These are phyloP conservation scores for Irena cyanogastra DNA, from an alignment of 2,113 vertebrate species.

Conservation along the genomic window DNA sequence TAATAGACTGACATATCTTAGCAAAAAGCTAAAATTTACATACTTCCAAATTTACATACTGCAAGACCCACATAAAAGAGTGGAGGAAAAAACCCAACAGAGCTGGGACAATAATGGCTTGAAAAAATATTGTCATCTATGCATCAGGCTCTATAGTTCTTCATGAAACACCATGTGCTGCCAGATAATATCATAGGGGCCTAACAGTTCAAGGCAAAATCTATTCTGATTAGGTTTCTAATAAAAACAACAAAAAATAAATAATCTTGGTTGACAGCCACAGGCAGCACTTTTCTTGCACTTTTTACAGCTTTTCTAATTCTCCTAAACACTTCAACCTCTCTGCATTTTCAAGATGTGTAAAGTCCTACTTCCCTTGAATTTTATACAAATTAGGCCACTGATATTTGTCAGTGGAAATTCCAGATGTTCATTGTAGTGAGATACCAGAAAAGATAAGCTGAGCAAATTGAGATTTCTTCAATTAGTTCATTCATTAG, in stretches of 20 bases:
- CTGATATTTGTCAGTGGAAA: not conserved
- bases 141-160: not conserved
- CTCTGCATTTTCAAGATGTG: not conserved
- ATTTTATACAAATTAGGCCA: not conserved
- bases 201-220: not conserved
- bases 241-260: not conserved
- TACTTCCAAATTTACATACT: not conserved
- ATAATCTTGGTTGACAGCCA: not conserved
- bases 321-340: not conserved
- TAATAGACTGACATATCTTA: not conserved
- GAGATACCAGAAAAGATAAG: not conserved
- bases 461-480: conserved; percentile 3
- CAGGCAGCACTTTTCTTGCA: not conserved
- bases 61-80: not conserved
- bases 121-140: not conserved
- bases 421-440: not conserved
- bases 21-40: not conserved
- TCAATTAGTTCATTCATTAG: conserved; percentile 3
- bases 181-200: not conserved
- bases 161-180: not conserved
- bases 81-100: not conserved
- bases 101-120: not conserved
- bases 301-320: not conserved
- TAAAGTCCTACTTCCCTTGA: not conserved
- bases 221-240: not conserved